Evolutionary conservation across 30 jellyfish, hydroid and myxozoan genomes (phyloP), one percentile per base, ranked within the genome.

Genomic region (Mastigias papua): DNA sequence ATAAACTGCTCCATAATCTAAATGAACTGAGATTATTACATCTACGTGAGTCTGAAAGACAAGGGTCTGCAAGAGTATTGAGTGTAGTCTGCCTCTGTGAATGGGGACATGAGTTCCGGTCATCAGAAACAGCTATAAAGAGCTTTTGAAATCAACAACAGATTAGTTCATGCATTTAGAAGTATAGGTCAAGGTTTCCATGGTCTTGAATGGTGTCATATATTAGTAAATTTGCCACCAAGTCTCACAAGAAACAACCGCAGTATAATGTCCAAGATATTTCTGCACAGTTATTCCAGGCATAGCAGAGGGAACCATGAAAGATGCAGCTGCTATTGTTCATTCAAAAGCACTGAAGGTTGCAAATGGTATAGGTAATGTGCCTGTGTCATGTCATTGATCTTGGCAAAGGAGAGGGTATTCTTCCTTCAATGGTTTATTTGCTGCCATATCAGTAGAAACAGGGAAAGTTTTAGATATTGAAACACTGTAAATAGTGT

Each of bases 351-450:
- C 6, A 37, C 6, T 6, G 6, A 37, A 37, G 54, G 54, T 3
- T 37, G 54, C 6, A 11, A 6, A 37, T 37, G 54, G 54, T 37
- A 11, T 11, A 3, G 54, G 6, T 6, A 37, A 37, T 37, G 6
- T 6, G 6, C 10, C 10, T 3, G 54, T 37, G 11, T 37, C 54
- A 11, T 37, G 54, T 65, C 46, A 65, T 25, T 37, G 76, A 17
- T 7, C 76, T 2, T 65, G 76, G 76, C 76, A 65, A 32, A 65
- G 23, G 46, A 28, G 76, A 19, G 76, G 76, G 1, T 65, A 65
- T 51, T 51, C 67, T 21, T 51, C 67, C 4, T 4, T 17, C 2
- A 51, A 51, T 51, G 67, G 67, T 10, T 3, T 25, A 61, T 19
- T 26, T 8, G 21, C 73, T 61, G 73, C 33, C 8, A 61, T 61